These are phyloP conservation scores for Notolepis coatsorum DNA, from an alignment of 2,797 vertebrate species.

Conservation along the genomic window DNA sequence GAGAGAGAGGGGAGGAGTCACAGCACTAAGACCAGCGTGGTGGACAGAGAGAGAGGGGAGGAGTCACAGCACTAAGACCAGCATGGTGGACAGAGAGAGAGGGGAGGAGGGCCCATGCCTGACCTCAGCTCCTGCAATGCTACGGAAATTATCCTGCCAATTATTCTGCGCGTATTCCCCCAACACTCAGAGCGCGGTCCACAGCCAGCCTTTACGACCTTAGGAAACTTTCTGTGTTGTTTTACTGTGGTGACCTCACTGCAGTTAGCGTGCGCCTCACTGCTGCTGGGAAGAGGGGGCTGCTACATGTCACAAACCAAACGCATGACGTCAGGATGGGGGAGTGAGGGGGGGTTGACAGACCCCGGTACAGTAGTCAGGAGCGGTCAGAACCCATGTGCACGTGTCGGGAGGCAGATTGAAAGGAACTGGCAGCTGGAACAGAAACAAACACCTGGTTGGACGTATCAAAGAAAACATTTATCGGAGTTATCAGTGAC, in stretches of 20 bases:
- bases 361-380: conserved; percentile 46
- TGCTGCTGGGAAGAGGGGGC: conserved; percentile 62
- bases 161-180: conserved; percentile 76
- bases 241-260: conserved; percentile 77
- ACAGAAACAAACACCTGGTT: conserved; percentile 8
- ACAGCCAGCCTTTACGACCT: conserved; percentile 67
- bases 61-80: neutral
- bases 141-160: conserved; percentile 75
- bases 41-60: conserved; percentile 58
- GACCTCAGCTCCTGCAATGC: conserved; percentile 75
- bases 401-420: conserved; percentile 6
- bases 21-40: conserved; percentile 5
- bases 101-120: conserved; percentile 67
- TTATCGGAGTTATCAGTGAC: neutral
- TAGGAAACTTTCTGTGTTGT: conserved; percentile 77
- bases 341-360: conserved; percentile 44
- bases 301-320: conserved; percentile 63
- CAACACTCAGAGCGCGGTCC: conserved; percentile 62
- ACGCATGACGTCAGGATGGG: conserved; percentile 57
- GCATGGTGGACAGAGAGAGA: neutral
- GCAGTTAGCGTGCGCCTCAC: conserved; percentile 57
- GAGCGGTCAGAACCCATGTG: neutral
- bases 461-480: neutral
- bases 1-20: conserved; percentile 34
- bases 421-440: neutral